Evolutionary conservation across 2,888 invertebrate genomes (phyloP).

Genomic region (Sminthurinus aureus): DNA sequence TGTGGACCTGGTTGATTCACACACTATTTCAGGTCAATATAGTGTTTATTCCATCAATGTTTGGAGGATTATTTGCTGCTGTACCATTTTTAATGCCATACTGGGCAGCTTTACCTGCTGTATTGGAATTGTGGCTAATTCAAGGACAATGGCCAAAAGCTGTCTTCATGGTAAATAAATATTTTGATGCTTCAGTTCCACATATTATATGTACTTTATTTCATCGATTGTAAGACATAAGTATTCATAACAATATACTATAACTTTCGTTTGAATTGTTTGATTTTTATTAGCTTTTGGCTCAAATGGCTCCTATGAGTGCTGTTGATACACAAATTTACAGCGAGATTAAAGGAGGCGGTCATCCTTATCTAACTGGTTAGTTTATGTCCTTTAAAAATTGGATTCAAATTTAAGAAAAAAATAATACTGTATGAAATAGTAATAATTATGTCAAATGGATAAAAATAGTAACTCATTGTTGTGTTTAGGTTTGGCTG

Average conservation of each 20-base stretch:
- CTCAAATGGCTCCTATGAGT: conserved; percentile 86
- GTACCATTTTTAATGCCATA: conserved; percentile 96
- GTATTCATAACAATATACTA: not conserved
- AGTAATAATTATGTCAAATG: too few species aligned
- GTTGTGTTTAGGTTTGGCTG: conserved; percentile 76
- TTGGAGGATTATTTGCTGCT: conserved; percentile 92
- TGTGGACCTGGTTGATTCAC: conserved; percentile 98
- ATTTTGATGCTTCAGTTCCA: conserved; percentile 69
- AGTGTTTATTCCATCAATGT: conserved; percentile 91
- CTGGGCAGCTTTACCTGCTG: conserved; percentile 92
- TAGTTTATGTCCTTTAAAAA: conserved; percentile 14
- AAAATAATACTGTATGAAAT: not conserved
- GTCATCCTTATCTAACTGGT: conserved; percentile 52
- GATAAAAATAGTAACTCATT: not conserved
- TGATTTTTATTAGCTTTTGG: too few species aligned
- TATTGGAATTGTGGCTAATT: conserved; percentile 92
- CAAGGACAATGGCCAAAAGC: conserved; percentile 86
- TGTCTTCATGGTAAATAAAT: conserved; percentile 68
- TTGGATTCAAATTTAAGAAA: conserved; percentile 18
- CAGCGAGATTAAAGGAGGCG: conserved; percentile 88
- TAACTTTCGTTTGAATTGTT: not conserved
- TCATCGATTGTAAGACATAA: not conserved
- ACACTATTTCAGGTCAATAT: conserved; percentile 91
- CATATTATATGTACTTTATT: not conserved
- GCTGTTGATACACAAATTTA: conserved; percentile 96